Evolutionary conservation across 1,140 invertebrate species (phyloP).

Genomic region (Bradysia coprophila): DNA sequence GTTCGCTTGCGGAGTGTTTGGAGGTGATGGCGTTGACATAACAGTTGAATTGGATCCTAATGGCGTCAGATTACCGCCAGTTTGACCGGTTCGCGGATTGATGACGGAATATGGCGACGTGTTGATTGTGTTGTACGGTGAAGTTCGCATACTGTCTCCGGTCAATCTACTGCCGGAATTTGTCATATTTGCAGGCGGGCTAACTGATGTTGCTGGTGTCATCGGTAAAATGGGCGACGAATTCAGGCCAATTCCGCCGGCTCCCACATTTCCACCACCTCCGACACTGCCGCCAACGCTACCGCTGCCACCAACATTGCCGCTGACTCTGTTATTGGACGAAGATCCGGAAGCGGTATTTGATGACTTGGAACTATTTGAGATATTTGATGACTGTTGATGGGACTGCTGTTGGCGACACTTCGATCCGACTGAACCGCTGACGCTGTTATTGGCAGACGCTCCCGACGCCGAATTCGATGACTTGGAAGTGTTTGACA

Average conservation of each 20-base stretch:
- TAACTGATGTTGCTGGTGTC: constrained; percentile 37
- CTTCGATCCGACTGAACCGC: constrained; percentile 7
- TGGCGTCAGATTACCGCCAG: constrained; percentile 35
- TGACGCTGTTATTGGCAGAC: constrained; percentile 2
- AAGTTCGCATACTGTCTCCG: constrained; percentile 2
- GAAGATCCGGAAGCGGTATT: constrained; percentile 5
- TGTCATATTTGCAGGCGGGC: constrained; percentile 37
- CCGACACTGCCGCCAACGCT: not conserved
- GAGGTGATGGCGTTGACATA: constrained; percentile 41
- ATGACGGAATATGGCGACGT: constrained; percentile 6
- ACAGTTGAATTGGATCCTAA: constrained; percentile 41
- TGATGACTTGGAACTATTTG: constrained; percentile 10
- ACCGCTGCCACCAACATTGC: constrained; percentile 8
- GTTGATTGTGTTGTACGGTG: constrained; percentile 15
- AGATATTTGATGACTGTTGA: constrained; percentile 4
- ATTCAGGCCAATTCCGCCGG: constrained; percentile 15
- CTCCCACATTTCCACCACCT: constrained; percentile 8
- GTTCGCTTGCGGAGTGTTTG: constrained; percentile 26
- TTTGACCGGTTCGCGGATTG: constrained; percentile 20
- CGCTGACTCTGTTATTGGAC: constrained; percentile 6
- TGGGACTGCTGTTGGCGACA: not conserved
- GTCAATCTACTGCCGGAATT: not conserved
- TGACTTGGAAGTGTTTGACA: constrained; percentile 18
- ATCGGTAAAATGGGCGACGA: constrained; percentile 33
- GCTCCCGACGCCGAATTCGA: constrained; percentile 7